Evolutionary conservation across 2,797 vertebrate genomes (phyloP).

Genomic region (Sternotherus odoratus): DNA sequence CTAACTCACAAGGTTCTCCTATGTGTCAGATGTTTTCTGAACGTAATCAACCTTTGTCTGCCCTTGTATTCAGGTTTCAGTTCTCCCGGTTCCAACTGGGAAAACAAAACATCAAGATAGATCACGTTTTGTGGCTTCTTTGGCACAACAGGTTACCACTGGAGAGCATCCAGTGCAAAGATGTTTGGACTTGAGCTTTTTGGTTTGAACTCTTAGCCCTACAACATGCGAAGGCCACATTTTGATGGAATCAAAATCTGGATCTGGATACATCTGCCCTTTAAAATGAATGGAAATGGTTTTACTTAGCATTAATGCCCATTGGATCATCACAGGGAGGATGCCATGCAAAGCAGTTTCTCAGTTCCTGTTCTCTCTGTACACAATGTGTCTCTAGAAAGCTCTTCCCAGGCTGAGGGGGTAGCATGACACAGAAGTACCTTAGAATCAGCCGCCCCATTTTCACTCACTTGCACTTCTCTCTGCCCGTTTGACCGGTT

Average conservation of each 20-base stretch:
- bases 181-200: background rate
- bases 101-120: background rate
- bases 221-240: background rate
- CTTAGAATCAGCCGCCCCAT: background rate
- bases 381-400: rapidly evolving
- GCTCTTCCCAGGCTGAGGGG: background rate
- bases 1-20: background rate
- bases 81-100: background rate
- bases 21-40: background rate
- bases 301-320: background rate
- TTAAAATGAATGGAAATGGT: background rate
- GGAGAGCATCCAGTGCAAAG: background rate
- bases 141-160: background rate
- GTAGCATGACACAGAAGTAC: rapidly evolving
- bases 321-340: background rate
- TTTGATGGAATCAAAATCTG: too few species aligned
- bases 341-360: background rate
- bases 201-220: background rate
- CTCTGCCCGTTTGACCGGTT: rapidly evolving
- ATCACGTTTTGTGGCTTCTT: background rate
- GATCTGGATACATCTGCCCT: background rate
- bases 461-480: rapidly evolving
- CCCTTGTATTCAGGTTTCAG: background rate
- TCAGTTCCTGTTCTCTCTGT: background rate
- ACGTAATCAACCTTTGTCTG: background rate